Conservation (phyloP, 2,888 invertebrate species). For the Argyra leucocephala region DNA sequence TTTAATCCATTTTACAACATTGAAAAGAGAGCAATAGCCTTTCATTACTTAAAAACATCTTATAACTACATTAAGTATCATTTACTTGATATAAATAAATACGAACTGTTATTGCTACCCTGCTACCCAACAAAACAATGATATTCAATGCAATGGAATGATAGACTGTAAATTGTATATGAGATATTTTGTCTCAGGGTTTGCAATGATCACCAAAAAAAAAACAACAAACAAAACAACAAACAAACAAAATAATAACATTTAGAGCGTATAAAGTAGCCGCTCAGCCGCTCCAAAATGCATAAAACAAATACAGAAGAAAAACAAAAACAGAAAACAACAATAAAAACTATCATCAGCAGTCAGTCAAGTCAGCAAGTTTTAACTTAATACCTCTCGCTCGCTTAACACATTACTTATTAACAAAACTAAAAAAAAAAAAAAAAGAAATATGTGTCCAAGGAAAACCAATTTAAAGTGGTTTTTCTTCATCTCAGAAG, state of each 20-base stretch:
- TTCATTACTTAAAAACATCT: no score
- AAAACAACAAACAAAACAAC: no score
- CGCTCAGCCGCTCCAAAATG: background rate
- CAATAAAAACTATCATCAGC: background rate
- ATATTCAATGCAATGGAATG: no score
- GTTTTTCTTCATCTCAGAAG: background rate
- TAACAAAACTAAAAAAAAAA: background rate
- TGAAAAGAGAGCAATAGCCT: background rate
- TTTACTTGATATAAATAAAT: no score
- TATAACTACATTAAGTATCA: no score
- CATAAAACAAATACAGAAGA: no score
- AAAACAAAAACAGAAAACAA: no score
- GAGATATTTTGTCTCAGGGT: no score
- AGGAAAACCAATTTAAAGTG: conserved; percentile 6
- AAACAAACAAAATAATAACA: background rate
- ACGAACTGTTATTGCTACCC: no score
- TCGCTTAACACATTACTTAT: background rate
- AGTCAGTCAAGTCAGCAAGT: background rate
- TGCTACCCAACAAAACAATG: no score
- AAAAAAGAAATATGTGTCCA: background rate
- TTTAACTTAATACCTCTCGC: background rate
- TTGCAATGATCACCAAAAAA: background rate
- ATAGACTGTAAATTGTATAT: no score
- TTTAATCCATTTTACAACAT: background rate
- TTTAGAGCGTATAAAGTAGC: conserved; percentile 6